Evolutionary conservation across 2,888 invertebrate genomes (phyloP).

Genomic region (Dynastes tityus): DNA sequence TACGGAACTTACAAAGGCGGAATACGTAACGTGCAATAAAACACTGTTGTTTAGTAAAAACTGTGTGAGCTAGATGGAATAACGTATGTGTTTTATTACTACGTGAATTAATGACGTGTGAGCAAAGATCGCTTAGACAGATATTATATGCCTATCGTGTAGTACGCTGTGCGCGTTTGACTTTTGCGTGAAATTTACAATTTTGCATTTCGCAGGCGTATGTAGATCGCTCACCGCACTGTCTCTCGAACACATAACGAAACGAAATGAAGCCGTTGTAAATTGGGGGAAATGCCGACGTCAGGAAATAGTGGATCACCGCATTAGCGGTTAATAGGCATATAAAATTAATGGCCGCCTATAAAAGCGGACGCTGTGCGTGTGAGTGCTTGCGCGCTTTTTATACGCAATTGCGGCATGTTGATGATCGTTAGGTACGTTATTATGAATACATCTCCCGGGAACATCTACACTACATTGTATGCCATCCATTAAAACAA

Average conservation of each 20-base stretch:
- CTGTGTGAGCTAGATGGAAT: too few relatives aligned
- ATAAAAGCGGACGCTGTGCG: not conserved
- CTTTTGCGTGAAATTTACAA: slow-evolving; percentile 1
- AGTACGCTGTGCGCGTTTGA: too few relatives aligned
- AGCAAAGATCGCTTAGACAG: too few relatives aligned
- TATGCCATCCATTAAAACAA: too few relatives aligned
- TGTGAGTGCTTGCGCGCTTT: not conserved
- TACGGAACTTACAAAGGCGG: too few relatives aligned
- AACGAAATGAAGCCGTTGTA: slow-evolving; percentile 13
- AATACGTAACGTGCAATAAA: too few relatives aligned
- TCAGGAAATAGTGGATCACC: slow-evolving; percentile 18
- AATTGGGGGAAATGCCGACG: slow-evolving; percentile 7
- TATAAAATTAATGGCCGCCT: slow-evolving; percentile 5
- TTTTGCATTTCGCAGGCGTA: not conserved
- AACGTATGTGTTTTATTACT: too few relatives aligned
- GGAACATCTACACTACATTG: too few relatives aligned
- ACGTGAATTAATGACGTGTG: too few relatives aligned
- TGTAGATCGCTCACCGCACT: not conserved
- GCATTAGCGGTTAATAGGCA: slow-evolving; percentile 20
- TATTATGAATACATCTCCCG: not conserved
- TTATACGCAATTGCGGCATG: slow-evolving; percentile 9
- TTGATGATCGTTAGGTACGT: not conserved
- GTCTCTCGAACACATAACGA: not conserved
- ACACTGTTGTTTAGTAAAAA: too few relatives aligned
- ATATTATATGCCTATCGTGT: too few relatives aligned